Evolutionary conservation across 2,888 invertebrate species (phyloP).

Genomic region (Platycheirus albimanus): DNA sequence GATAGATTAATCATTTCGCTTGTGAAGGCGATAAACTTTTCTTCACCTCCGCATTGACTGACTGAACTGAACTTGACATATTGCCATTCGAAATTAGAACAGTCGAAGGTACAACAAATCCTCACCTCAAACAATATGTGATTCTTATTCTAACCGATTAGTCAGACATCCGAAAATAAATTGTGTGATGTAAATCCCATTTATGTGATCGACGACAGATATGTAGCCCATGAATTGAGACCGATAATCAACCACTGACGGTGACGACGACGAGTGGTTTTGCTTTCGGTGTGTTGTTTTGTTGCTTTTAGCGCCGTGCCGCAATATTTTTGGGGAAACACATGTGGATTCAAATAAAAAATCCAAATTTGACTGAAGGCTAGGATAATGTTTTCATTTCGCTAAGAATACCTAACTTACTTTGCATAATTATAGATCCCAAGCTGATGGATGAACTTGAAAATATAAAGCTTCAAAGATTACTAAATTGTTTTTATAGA

Average conservation of each 20-base stretch:
- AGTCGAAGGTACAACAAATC: slow-evolving; percentile 24
- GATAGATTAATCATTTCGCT: no score
- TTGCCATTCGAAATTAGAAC: slow-evolving; percentile 67
- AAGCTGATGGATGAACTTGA: slow-evolving; percentile 49
- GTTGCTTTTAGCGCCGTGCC: neutral
- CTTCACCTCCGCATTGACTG: slow-evolving; percentile 34
- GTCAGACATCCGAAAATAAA: slow-evolving; percentile 63
- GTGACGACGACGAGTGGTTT: neutral
- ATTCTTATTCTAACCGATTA: slow-evolving; percentile 32
- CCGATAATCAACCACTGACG: neutral
- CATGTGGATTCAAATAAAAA: neutral
- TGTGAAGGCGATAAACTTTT: neutral
- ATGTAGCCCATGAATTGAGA: neutral
- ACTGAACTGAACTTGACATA: slow-evolving; percentile 65
- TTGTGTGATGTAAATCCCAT: slow-evolving; percentile 29
- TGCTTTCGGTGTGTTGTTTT: neutral
- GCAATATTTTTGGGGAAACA: neutral
- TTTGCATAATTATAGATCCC: no score
- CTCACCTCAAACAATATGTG: slow-evolving; percentile 28
- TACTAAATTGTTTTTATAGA: neutral
- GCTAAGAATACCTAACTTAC: no score
- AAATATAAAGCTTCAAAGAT: slow-evolving; percentile 10
- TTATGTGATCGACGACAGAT: slow-evolving; percentile 26
- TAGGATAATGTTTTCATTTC: no score
- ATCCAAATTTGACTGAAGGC: neutral